phyloP scores from a whole-genome alignment of 2,797 vertebrate genomes.

The Propithecus deckenii region DNA sequence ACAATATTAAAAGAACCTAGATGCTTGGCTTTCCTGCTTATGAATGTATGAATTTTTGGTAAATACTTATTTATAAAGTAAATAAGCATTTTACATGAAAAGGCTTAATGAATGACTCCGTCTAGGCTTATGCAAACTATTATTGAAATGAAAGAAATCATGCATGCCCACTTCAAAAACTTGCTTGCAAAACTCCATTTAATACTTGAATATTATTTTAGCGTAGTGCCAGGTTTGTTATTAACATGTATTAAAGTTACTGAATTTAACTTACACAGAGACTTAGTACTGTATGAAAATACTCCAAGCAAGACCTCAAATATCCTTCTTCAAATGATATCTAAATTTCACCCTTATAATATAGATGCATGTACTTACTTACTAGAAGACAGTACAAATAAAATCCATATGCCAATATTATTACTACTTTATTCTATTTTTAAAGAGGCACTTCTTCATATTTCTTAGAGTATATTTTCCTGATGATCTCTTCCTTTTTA shows the following conservation, averaged over 20 bases:
- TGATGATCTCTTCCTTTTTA: constrained; percentile 61
- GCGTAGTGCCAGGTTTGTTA: constrained; percentile 50
- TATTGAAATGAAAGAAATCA: constrained; percentile 47
- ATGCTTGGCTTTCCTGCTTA: constrained; percentile 22
- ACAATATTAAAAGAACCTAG: constrained; percentile 39
- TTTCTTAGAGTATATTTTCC: constrained; percentile 65
- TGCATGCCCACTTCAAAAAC: constrained; percentile 46
- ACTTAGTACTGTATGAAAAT: constrained; percentile 57
- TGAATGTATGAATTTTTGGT: constrained; percentile 47
- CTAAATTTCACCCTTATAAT: constrained; percentile 61
- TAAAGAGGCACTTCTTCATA: constrained; percentile 68
- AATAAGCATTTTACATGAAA: constrained; percentile 48
- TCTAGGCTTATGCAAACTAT: constrained; percentile 38
- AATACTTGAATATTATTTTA: constrained; percentile 68
- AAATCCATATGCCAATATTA: constrained; percentile 59
- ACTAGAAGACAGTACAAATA: constrained; percentile 39
- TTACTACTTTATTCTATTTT: constrained; percentile 70
- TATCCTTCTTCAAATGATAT: constrained; percentile 36
- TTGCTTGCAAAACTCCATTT: constrained; percentile 61
- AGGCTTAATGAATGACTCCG: constrained; percentile 14
- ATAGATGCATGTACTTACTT: constrained; percentile 61
- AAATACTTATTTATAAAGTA: constrained; percentile 10
- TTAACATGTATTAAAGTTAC: constrained; percentile 30
- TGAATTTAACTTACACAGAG: constrained; percentile 15
- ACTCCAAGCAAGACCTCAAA: constrained; percentile 63